A percentile compares a stretch with the other conserved stretches of the same genome.
These are phyloP conservation scores for Equus przewalskii DNA, from an alignment of 2,113 vertebrate genomes.

Conservation along the genomic window DNA sequence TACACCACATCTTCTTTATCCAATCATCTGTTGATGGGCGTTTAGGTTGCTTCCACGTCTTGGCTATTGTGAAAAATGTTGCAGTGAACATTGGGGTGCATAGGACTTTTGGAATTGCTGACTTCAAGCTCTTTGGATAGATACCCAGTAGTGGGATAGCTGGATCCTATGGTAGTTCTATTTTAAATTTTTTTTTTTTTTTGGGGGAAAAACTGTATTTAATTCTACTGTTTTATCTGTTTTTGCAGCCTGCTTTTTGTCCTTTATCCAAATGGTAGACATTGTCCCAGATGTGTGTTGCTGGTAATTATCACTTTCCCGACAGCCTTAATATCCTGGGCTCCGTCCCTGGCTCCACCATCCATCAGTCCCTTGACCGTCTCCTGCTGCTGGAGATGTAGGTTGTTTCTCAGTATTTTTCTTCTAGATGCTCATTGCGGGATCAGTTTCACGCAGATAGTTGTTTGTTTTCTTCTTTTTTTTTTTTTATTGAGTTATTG, in stretches of 20 bases:
- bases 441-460: not conserved
- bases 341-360: accelerated
- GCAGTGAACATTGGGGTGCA: too few relatives aligned
- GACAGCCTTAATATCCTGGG: accelerated
- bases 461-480: not conserved
- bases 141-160: too few relatives aligned
- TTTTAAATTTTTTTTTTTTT: not conserved
- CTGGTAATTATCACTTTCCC: not conserved
- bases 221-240: not conserved
- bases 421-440: not conserved
- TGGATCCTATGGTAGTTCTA: too few relatives aligned
- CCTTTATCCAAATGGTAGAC: not conserved
- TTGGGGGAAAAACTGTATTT: not conserved
- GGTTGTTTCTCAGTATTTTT: not conserved
- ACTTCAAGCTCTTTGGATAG: too few relatives aligned
- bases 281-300: not conserved
- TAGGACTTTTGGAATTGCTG: too few relatives aligned
- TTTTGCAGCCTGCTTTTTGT: not conserved
- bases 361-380: not conserved
- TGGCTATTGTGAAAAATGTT: too few relatives aligned
- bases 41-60: too few relatives aligned
- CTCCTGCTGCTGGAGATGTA: not conserved
- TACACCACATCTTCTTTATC: too few relatives aligned
- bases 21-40: too few relatives aligned
- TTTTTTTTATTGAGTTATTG: too few relatives aligned